Base-by-base conservation (phyloP, 2,797 vertebrate genomes). In the Pseudomugil tenellus region DNA sequence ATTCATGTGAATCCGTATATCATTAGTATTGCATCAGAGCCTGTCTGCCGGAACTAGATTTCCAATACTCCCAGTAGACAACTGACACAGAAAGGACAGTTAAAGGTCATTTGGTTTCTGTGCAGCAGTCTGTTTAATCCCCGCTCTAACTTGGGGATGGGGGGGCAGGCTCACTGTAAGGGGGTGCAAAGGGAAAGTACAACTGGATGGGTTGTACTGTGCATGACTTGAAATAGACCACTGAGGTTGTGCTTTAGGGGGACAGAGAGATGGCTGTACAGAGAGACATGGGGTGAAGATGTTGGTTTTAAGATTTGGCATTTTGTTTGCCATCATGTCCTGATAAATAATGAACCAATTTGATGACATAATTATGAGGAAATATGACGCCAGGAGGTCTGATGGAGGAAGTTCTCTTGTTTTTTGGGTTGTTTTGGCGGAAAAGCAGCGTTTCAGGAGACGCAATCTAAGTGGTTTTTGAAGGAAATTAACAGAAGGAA, bases 181-280 rank as follows among this genome's bases (percentile, higher is more conserved):
- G 83, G 81, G 81, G 78, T 80, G 71, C 79, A 82, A 49, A 72
- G 69, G 70, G 68, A 76, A 71, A 70, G 79, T 81, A 58, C 43
- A 56, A 67, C 67, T 31, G 62, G 41, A 79, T 79, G 81, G 79
- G 82, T 72, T 67, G 80, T 76, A 72, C 78, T 74, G 35, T 56
- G 66, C 68, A 53, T 26, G 58, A 83, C 83, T 83, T 13, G 58
- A 92, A 91, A 91, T 91, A 90, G 88, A 88, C 48, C 0, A 53
- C 74, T 52, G 51, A 43, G 63, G 68, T 71, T 76, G 71, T 63
- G 61, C 67, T 63, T 66, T 54, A 41, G 67, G 73, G 63, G 74
- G 76, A 72, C 68, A 19, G 49, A 39, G 62, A 70, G 70, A 77
- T 62, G 65, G 46, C 31, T 63, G 68, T 74, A 67, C 73, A 41